These are phyloP conservation scores for Drosophila pruinosa DNA, from an alignment of 1,140 invertebrate genomes.

Conservation along the genomic window DNA sequence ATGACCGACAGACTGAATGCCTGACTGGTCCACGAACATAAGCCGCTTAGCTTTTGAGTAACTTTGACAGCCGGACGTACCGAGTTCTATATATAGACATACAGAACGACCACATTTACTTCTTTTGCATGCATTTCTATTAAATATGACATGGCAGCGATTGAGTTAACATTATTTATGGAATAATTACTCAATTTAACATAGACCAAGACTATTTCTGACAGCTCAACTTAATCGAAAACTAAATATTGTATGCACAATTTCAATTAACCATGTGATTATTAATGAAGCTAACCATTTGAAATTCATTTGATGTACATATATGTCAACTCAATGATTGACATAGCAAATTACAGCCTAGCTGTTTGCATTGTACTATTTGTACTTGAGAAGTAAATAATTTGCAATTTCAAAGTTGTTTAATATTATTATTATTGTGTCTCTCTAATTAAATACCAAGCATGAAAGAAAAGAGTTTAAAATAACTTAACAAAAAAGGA, in stretches of 20 bases:
- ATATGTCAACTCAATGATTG: too few relatives aligned
- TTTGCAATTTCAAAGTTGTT: too few relatives aligned
- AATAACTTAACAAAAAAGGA: too few relatives aligned
- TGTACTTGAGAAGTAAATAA: too few relatives aligned
- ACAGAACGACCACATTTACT: background rate
- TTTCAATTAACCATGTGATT: background rate
- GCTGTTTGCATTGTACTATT: too few relatives aligned
- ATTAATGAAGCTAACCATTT: too few relatives aligned
- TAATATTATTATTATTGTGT: too few relatives aligned
- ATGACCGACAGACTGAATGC: conserved; percentile 15
- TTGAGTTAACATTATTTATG: conserved; percentile 12
- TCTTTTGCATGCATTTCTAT: conserved; percentile 12
- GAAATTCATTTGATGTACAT: too few relatives aligned
- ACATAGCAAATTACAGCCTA: too few relatives aligned
- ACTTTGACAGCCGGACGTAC: conserved; percentile 35
- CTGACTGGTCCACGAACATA: conserved; percentile 26
- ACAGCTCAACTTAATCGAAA: background rate
- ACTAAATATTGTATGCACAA: background rate
- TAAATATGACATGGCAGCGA: conserved; percentile 26
- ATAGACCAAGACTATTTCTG: background rate
- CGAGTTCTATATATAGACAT: background rate
- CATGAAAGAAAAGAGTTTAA: too few relatives aligned
- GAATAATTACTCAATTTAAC: conserved; percentile 1
- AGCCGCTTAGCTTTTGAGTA: conserved; percentile 70
- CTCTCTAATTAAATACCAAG: too few relatives aligned